Evolutionary conservation across 1,140 invertebrate genomes (phyloP).

Genomic region (Drosophila ohnishii): DNA sequence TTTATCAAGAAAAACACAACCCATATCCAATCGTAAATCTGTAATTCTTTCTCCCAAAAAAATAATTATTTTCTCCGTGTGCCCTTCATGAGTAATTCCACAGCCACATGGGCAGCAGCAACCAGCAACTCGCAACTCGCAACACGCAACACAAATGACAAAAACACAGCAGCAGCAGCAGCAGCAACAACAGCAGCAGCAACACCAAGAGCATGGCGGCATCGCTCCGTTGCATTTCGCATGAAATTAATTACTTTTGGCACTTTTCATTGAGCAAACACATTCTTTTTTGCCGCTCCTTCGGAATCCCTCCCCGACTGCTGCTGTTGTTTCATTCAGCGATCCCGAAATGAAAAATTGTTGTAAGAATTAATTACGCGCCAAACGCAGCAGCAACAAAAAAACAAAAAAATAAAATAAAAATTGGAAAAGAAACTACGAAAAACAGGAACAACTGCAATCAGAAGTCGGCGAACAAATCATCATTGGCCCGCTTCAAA

Average conservation of each 20-base stretch:
- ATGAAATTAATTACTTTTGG: slow-evolving; percentile 82
- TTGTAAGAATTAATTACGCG: slow-evolving; percentile 80
- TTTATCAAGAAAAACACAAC: background rate
- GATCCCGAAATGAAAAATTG: slow-evolving; percentile 72
- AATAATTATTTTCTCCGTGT: background rate
- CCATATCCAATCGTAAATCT: background rate
- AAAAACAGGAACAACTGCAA: slow-evolving; percentile 38
- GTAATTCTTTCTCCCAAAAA: background rate
- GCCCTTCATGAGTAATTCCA: slow-evolving; percentile 68
- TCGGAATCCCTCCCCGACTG: background rate
- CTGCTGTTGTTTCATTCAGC: slow-evolving; percentile 65
- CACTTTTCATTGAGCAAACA: slow-evolving; percentile 82
- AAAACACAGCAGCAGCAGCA: slow-evolving; percentile 40
- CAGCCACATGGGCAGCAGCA: slow-evolving; percentile 57
- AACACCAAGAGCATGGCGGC: slow-evolving; percentile 10
- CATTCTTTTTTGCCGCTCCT: slow-evolving; percentile 52
- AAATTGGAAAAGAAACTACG: slow-evolving; percentile 7
- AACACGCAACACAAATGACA: slow-evolving; percentile 55
- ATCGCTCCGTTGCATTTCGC: slow-evolving; percentile 76
- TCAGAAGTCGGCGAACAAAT: slow-evolving; percentile 46
- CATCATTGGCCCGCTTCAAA: slow-evolving; percentile 72
- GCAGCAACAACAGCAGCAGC: slow-evolving; percentile 9
- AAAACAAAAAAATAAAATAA: background rate
- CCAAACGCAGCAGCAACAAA: slow-evolving; percentile 61
- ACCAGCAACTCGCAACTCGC: slow-evolving; percentile 24